Conservation (phyloP, 2,888 invertebrate genomes). For the Mesorhabditis spiculigera region DNA sequence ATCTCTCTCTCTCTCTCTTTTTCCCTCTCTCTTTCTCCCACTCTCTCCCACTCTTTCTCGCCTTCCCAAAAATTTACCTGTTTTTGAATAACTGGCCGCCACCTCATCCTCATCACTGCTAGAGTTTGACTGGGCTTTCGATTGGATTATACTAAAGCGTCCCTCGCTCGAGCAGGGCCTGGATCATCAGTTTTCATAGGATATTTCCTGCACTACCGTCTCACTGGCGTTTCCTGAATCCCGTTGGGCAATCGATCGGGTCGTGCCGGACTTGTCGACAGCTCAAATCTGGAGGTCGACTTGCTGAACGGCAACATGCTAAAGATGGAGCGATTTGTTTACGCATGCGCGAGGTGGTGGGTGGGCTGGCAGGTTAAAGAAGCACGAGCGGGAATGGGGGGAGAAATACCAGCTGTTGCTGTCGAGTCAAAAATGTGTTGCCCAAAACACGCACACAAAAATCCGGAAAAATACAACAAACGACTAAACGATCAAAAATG, state of each 20-base stretch:
- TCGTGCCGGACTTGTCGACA: not conserved
- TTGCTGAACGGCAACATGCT: not conserved
- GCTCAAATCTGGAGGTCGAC: not conserved
- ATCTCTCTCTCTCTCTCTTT: too few species aligned
- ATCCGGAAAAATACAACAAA: too few species aligned
- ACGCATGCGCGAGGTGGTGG: too few species aligned
- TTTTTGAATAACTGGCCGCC: not conserved
- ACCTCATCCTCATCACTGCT: constrained; percentile 6
- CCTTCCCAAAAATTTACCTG: not conserved
- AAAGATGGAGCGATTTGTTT: not conserved
- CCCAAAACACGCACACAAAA: too few species aligned
- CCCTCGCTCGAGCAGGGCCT: constrained; percentile 1
- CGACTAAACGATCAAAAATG: too few species aligned
- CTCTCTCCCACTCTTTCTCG: too few species aligned
- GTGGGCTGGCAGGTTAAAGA: too few species aligned
- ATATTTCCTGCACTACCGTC: not conserved
- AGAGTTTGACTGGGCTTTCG: not conserved
- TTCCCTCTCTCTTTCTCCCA: too few species aligned
- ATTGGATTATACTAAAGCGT: not conserved
- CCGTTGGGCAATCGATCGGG: not conserved
- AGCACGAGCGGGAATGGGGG: too few species aligned
- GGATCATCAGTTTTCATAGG: not conserved
- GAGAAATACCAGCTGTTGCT: too few species aligned
- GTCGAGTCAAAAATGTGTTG: too few species aligned
- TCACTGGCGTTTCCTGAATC: not conserved